Conservation (phyloP, 2,797 vertebrate genomes). For the Gouania willdenowi region DNA sequence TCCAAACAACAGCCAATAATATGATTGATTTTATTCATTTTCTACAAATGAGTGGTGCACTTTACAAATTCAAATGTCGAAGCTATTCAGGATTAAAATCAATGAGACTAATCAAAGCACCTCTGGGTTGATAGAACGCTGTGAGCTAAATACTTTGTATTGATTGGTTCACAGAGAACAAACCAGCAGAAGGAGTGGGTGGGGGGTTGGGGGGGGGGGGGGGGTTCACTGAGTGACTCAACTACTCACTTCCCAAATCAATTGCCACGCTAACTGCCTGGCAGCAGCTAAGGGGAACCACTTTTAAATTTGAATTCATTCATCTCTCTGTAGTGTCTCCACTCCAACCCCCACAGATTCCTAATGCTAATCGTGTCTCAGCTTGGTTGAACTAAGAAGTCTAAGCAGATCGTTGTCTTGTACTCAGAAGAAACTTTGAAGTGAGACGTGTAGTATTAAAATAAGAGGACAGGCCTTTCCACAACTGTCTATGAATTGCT, state of each 20-base stretch:
- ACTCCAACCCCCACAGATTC: not conserved
- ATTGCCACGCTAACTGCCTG: constrained; percentile 41
- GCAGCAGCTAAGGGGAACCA: constrained; percentile 36
- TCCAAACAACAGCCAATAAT: too few species aligned
- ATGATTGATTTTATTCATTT: too few species aligned
- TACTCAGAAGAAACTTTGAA: constrained; percentile 16
- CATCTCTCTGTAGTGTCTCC: constrained; percentile 15
- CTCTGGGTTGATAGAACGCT: constrained; percentile 22
- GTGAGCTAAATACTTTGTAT: constrained; percentile 28
- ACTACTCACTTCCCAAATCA: constrained; percentile 52
- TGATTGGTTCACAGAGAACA: constrained; percentile 28
- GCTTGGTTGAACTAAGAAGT: constrained; percentile 22
- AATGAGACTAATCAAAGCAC: constrained; percentile 43
- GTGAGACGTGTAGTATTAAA: constrained; percentile 12
- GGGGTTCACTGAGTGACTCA: constrained; percentile 9
- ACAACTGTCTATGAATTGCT: constrained; percentile 28
- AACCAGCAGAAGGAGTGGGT: constrained; percentile 25
- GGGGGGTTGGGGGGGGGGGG: constrained; percentile 4
- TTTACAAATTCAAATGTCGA: constrained; percentile 32
- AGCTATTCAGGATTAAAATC: constrained; percentile 46
- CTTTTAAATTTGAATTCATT: constrained; percentile 38
- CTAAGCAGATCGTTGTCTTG: constrained; percentile 27
- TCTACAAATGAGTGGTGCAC: not conserved
- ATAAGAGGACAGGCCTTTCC: constrained; percentile 21
- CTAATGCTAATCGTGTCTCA: constrained; percentile 1